A percentile compares a stretch with the other conserved stretches of the same genome.
Conservation (phyloP, 2,888 invertebrate species). For the Metopia argyrocephala region DNA sequence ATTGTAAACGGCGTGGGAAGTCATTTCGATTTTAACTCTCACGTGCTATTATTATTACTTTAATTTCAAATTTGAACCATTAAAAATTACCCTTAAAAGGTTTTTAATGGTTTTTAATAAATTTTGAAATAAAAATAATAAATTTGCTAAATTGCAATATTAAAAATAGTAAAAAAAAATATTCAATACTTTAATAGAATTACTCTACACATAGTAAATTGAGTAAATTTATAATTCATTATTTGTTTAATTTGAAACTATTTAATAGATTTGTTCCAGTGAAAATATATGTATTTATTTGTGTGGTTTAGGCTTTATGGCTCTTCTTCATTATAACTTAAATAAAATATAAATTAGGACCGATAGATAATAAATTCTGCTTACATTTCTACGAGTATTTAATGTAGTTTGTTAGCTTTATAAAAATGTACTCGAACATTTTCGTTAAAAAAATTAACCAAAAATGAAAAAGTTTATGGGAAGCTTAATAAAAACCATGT, state of each 20-base stretch:
- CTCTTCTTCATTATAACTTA: no score
- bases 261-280: neutral
- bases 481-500: no score
- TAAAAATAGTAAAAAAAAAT: neutral
- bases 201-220: neutral
- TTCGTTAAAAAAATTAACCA: no score
- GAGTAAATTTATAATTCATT: no score
- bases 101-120: constrained; percentile 57
- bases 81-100: constrained; percentile 62
- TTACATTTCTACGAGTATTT: no score
- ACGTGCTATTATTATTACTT: constrained; percentile 56
- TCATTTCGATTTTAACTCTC: constrained; percentile 61
- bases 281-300: no score
- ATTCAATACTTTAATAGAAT: neutral
- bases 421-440: no score
- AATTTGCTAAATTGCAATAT: constrained; percentile 31
- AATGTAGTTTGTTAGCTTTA: no score
- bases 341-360: no score
- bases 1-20: constrained; percentile 63
- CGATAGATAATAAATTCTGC: no score
- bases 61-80: constrained; percentile 52
- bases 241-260: neutral
- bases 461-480: no score
- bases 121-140: constrained; percentile 22
- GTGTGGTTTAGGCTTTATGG: no score